Evolutionary conservation across 2,797 vertebrate species (phyloP).

Genomic region (Calcarius lapponicus): DNA sequence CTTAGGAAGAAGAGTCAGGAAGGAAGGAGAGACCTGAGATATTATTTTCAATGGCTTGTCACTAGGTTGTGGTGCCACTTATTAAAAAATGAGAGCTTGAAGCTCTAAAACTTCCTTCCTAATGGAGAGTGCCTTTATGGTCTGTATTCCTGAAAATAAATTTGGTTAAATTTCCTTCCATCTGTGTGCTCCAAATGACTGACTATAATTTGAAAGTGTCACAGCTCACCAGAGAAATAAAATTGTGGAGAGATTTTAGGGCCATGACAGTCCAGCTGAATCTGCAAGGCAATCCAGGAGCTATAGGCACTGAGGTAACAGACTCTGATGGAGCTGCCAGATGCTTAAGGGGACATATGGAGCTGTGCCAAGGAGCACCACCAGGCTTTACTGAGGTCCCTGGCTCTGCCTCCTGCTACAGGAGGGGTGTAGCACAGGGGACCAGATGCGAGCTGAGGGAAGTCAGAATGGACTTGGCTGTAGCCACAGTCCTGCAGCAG

Average conservation of each 20-base stretch:
- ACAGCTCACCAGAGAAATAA: constrained; percentile 1
- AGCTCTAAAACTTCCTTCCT: not conserved
- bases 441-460: not conserved
- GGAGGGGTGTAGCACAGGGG: not conserved
- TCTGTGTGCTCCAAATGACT: constrained; percentile 12
- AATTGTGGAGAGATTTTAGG: not conserved
- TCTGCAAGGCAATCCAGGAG: not conserved
- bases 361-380: not conserved
- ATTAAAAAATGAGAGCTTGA: not conserved
- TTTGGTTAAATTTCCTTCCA: constrained; percentile 6
- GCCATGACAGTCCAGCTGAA: not conserved
- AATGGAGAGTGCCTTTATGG: not conserved
- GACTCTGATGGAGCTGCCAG: not conserved
- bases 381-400: not conserved
- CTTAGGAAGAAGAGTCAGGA: not conserved
- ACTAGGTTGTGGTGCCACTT: not conserved
- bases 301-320: not conserved
- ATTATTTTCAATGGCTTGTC: not conserved
- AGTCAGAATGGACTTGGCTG: not conserved
- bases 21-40: not conserved
- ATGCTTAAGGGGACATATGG: accelerated
- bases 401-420: not conserved
- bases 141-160: not conserved
- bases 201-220: constrained; percentile 21
- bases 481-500: not conserved